Evolutionary conservation across 92 coral and sea anemone species (phyloP).

Genomic region (Pocillopora meandrina): DNA sequence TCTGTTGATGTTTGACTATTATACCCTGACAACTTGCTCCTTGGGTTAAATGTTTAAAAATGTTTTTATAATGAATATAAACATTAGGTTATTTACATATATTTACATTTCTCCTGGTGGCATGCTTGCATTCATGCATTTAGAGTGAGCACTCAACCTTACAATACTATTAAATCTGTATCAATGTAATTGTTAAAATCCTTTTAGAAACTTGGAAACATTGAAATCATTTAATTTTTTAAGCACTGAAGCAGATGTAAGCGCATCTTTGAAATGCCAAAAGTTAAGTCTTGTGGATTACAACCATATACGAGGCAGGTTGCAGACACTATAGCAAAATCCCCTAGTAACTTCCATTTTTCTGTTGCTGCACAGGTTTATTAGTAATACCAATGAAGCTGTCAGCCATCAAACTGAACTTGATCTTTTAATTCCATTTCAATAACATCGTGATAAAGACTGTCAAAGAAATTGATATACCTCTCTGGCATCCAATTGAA

Average conservation of each 20-base stretch:
- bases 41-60: too few relatives aligned
- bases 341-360: conserved; percentile 33
- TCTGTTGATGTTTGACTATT: too few relatives aligned
- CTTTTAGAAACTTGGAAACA: conserved; percentile 54
- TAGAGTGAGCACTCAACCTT: too few relatives aligned
- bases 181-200: neutral
- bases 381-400: conserved; percentile 24
- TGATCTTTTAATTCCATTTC: conserved; percentile 14
- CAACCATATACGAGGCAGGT: conserved; percentile 58
- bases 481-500: conserved; percentile 57
- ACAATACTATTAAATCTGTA: too few relatives aligned
- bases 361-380: conserved; percentile 34
- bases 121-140: too few relatives aligned
- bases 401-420: conserved; percentile 34
- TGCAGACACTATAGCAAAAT: conserved; percentile 62
- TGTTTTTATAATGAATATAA: too few relatives aligned
- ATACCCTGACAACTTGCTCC: too few relatives aligned
- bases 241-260: conserved; percentile 44
- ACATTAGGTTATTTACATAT: too few relatives aligned
- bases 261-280: conserved; percentile 45
- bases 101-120: too few relatives aligned
- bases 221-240: conserved; percentile 25
- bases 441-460: conserved; percentile 1
- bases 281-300: too few relatives aligned
- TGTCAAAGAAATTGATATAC: conserved; percentile 35